A percentile compares a stretch with the other conserved stretches of the same genome.
These are phyloP conservation scores for Gasteruption jaculator DNA, from an alignment of 2,888 invertebrate genomes.

Conservation along the genomic window DNA sequence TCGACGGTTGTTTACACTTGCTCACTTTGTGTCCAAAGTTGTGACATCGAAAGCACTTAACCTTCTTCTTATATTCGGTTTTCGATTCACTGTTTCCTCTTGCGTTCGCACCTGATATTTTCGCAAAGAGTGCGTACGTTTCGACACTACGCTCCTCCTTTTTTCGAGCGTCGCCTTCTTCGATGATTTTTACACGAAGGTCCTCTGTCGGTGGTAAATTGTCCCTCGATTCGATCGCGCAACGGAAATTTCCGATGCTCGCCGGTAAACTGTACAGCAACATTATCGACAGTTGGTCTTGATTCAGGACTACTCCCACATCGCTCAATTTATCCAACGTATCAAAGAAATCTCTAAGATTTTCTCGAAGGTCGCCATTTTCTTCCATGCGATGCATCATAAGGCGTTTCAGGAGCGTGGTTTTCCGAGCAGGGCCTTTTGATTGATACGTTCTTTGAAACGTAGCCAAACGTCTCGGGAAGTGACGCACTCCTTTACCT, in stretches of 20 bases:
- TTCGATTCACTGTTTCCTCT: neutral
- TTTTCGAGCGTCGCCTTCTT: slow-evolving; percentile 3
- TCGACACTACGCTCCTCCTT: neutral
- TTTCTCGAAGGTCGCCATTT: slow-evolving; percentile 13
- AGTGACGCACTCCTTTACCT: neutral
- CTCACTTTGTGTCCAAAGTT: slow-evolving; percentile 7
- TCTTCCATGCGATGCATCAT: slow-evolving; percentile 13
- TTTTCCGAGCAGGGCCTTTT: too few relatives aligned
- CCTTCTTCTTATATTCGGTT: neutral
- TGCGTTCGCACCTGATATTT: neutral
- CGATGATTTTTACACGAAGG: slow-evolving; percentile 6
- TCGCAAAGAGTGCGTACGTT: neutral
- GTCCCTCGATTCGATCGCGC: too few relatives aligned
- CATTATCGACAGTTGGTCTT: slow-evolving; percentile 1
- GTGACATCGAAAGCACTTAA: neutral
- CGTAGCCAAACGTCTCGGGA: neutral
- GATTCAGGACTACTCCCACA: slow-evolving; percentile 11
- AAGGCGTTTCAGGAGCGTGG: slow-evolving; percentile 12
- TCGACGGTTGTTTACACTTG: neutral
- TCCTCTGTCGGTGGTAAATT: slow-evolving; percentile 11
- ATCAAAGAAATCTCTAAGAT: slow-evolving; percentile 14
- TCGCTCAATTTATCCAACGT: slow-evolving; percentile 16
- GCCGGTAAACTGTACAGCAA: slow-evolving; percentile 13
- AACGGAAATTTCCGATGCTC: slow-evolving; percentile 13
- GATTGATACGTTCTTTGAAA: neutral